Evolutionary conservation across 2,888 invertebrate species (phyloP).

Genomic region (Acronicta leporina): DNA sequence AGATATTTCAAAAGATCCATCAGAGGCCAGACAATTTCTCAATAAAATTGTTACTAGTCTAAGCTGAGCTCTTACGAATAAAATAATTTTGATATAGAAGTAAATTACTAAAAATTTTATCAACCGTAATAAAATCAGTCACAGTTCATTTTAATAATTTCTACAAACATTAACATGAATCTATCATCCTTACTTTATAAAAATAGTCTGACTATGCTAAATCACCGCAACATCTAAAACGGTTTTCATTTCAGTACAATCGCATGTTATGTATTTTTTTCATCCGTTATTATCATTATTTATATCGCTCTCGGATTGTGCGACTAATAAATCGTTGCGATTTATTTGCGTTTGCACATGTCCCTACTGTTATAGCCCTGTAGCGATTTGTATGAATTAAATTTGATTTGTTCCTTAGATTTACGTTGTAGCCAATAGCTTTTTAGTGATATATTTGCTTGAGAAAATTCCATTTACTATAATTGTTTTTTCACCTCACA

Average conservation of each 20-base stretch:
- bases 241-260: constrained; percentile 57
- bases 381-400: constrained; percentile 57
- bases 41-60: no score
- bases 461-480: background rate
- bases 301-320: constrained; percentile 64
- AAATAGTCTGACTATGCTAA: constrained; percentile 6
- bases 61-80: no score
- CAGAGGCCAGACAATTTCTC: no score
- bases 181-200: constrained; percentile 1
- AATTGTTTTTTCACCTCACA: no score
- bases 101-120: no score
- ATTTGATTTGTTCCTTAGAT: constrained; percentile 52
- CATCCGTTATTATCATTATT: constrained; percentile 75
- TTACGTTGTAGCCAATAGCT: constrained; percentile 34
- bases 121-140: no score
- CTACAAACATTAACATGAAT: no score
- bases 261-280: constrained; percentile 66
- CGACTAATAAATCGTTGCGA: constrained; percentile 66
- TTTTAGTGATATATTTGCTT: constrained; percentile 3
- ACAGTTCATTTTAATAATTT: no score
- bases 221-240: constrained; percentile 47
- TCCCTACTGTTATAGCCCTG: constrained; percentile 54
- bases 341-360: constrained; percentile 71
- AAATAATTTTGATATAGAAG: no score
- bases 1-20: no score